Base-by-base conservation (phyloP, 2,797 vertebrate species). In the Gouania willdenowi region DNA sequence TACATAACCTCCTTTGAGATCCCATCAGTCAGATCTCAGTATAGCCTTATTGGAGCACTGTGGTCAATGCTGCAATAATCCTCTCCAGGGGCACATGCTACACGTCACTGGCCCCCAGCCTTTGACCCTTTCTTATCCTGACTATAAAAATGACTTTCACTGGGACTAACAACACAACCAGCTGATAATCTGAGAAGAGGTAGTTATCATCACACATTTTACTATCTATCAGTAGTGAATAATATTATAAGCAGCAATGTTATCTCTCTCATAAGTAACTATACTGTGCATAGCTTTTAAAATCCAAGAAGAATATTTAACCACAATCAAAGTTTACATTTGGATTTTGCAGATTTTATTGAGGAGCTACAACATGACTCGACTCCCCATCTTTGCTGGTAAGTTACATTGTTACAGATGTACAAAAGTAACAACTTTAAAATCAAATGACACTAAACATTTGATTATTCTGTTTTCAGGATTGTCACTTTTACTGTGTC, bases 401-500 rank as follows among this genome's bases (percentile, higher is more conserved):
- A 74, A 58, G 22, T 43, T 24, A 5, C 1, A 21, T 23, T 33
- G 3, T 31, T 32, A 31, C 1, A 21, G 3, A 19, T 41, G 4
- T 13, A n/a, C n/a, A n/a, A n/a, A n/a, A n/a, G n/a, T n/a, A n/a
- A n/a, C n/a, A n/a, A n/a, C n/a, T n/a, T n/a, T n/a, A n/a, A n/a
- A n/a, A n/a, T n/a, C n/a, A n/a, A n/a, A n/a, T n/a, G n/a, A n/a
- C n/a, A n/a, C n/a, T 20, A 5, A n/a, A 20, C 3, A 20, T 6
- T 5, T 6, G 6, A 5, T 6, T 20, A 6, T 4, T 20, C 19
- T 2, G 19, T 20, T 20, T 64, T 26, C 10, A 83, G 83, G 74
- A 12, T 31, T 72, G 25, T 38, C 54, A 29, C 28, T 84, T 33
- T 38, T 79, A 49, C 46, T 77, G 45, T 69, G 60, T 23, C 42